Evolutionary conservation across 2,797 vertebrate genomes (phyloP), one percentile per base, ranked within the genome.

Genomic region (Chrysocyon brachyurus): DNA sequence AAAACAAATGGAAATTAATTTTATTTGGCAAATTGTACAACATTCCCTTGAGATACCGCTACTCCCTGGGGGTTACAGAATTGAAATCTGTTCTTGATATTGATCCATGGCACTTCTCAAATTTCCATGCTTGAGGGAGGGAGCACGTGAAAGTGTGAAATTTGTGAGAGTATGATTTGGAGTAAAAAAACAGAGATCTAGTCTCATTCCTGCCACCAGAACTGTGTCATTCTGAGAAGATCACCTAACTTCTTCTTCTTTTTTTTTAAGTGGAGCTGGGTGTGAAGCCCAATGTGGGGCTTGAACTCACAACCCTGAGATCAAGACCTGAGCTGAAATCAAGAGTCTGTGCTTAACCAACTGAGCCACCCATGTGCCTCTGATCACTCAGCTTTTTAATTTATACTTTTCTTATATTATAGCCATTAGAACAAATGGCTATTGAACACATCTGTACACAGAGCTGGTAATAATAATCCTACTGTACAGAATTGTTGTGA

Each of bases 1-100:
- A 81, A 95, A 95, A 91, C 46, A 66, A 70, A 90, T 54, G 72
- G 86, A 92, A 90, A 97, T 96, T 84, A 84, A 91, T 94, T 97
- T 97, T 73, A 79, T 87, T 92, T 89, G 84, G 78, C 81, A 85
- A 92, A 40, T 68, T 64, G 9, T 63, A 49, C 24, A 46, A n/a
- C 11, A 54, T 11, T 95, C 72, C 72, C 84, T 86, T 19, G 95
- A 86, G 72, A 94, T 31, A 15, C 28, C 59, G 68, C 73, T 33
- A 14, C 73, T 95, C 95, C 63, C 36, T 24, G 52, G 84, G 77
- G 79, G 12, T 84, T 82, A 40, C n/a, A 59, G 79, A 82, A 66
- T 64, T 86, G 75, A 94, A 90, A 81, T 52, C 61, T 33, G 56
- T 46, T 88, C 94, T 56, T 79, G 36, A 83, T 79, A 72, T 28